These are phyloP conservation scores for Onychorhynchus coronatus DNA, from an alignment of 2,113 vertebrate species.

Conservation along the genomic window DNA sequence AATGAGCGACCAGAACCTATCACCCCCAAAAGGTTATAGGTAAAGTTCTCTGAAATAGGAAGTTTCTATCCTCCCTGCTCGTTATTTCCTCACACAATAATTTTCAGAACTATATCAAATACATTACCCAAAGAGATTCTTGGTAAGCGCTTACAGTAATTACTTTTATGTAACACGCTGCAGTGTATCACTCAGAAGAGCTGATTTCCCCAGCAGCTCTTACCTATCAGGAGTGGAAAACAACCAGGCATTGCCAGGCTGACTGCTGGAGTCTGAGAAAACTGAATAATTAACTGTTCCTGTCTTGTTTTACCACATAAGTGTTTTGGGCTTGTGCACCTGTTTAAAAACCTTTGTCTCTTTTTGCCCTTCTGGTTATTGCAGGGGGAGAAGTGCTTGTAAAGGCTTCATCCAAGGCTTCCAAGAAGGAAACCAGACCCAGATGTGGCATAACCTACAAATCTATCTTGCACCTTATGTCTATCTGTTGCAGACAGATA, in stretches of 20 bases:
- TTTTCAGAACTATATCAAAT: conserved; percentile 19
- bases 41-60: not conserved
- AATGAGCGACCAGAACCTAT: not conserved
- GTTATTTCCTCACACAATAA: conserved; percentile 26
- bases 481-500: not conserved
- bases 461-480: not conserved
- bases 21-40: not conserved
- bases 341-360: not conserved
- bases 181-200: not conserved
- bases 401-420: not conserved
- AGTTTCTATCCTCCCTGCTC: conserved; percentile 12
- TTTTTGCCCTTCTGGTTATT: not conserved
- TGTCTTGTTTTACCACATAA: not conserved
- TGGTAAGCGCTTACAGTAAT: conserved; percentile 55
- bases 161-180: conserved; percentile 8
- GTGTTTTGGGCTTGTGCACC: not conserved
- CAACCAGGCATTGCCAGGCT: not conserved
- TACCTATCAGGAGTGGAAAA: not conserved
- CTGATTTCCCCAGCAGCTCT: not conserved
- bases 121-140: conserved; percentile 14
- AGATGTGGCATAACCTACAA: not conserved
- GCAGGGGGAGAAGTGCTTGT: not conserved
- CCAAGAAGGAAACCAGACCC: not conserved
- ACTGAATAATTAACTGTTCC: not conserved
- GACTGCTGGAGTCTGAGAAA: not conserved